Percentiles rank a stretch among this genome's conserved stretches.
Evolutionary conservation across 2,888 invertebrate species (phyloP).

Genomic region (Xylocampa areola): DNA sequence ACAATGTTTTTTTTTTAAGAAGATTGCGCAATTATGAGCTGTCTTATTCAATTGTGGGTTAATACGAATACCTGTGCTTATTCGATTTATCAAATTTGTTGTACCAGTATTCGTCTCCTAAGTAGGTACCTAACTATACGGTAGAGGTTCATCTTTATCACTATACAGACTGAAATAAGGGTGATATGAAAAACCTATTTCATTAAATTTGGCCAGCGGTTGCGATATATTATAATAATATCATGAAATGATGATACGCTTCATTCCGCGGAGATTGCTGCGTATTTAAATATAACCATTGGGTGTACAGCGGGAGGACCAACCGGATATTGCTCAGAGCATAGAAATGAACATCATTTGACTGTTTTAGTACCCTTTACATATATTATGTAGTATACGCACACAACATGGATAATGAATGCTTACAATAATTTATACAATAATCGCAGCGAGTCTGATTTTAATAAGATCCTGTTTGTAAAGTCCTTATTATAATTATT

Average conservation of each 20-base stretch:
- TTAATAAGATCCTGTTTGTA: constrained; percentile 32
- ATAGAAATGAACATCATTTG: constrained; percentile 69
- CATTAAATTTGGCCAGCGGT: constrained; percentile 24
- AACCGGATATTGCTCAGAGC: constrained; percentile 72
- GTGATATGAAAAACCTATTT: constrained; percentile 28
- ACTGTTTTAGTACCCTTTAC: constrained; percentile 63
- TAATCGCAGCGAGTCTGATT: constrained; percentile 44
- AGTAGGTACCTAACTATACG: no score
- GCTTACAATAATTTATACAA: constrained; percentile 60
- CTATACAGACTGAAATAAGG: no score
- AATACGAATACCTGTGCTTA: no score
- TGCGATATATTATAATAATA: constrained; percentile 34
- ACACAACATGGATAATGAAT: constrained; percentile 59
- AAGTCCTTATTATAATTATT: background rate
- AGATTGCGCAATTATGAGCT: no score
- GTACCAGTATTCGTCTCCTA: no score
- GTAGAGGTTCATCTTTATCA: no score
- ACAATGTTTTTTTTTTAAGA: no score
- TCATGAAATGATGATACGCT: constrained; percentile 49
- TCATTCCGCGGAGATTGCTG: constrained; percentile 60
- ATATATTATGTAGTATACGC: no score
- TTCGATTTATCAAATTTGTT: no score
- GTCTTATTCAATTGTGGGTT: no score
- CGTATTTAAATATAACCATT: constrained; percentile 64
- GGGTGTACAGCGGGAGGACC: constrained; percentile 58